Percentiles rank a stretch among this genome's conserved stretches.
phyloP scores from a whole-genome alignment of 2,888 invertebrate species.

The Antheraea yamamai region DNA sequence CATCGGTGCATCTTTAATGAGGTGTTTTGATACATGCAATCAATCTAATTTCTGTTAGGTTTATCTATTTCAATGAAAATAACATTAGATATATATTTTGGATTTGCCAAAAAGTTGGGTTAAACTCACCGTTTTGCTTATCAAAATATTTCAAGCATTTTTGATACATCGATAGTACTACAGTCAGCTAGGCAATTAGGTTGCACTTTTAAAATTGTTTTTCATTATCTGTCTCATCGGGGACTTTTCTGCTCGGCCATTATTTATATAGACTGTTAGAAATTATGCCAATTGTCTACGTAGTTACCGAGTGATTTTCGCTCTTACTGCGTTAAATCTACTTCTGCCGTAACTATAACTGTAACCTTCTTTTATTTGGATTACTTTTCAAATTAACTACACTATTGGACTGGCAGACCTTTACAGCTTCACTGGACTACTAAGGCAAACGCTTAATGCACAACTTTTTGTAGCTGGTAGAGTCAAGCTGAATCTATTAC shows the following conservation, averaged over 20 bases:
- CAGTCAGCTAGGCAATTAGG: neutral
- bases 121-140: neutral
- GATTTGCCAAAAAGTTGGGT: neutral
- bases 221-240: neutral
- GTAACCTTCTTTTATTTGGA: neutral
- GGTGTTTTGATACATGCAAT: no score
- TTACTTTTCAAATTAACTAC: neutral
- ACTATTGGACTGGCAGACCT: no score
- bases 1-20: no score
- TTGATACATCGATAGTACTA: neutral
- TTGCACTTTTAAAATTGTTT: no score
- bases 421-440: no score
- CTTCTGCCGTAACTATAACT: neutral
- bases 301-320: neutral
- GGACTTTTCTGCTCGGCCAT: neutral
- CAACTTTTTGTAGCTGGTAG: no score
- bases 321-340: neutral
- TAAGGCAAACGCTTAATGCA: no score
- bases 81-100: neutral
- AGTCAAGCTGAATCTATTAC: no score
- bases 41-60: no score
- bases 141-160: neutral
- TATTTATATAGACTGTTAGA: neutral
- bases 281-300: neutral
- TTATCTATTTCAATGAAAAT: no score